Conservation (phyloP, 2,888 invertebrate species). For the Ophion obscuratus region DNA sequence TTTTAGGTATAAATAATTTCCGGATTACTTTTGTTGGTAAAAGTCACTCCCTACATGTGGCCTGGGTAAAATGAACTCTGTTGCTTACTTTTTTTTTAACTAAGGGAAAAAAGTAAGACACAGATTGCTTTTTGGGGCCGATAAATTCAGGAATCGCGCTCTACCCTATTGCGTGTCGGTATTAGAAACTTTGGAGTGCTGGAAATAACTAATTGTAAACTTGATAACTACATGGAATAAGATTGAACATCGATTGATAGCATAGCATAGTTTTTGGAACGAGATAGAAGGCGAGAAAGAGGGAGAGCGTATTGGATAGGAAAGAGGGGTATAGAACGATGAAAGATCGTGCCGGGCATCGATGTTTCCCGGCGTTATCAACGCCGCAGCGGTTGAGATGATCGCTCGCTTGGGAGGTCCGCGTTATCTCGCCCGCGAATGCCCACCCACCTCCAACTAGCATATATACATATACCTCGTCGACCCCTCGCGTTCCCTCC, state of each 20-base stretch:
- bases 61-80: too few species aligned
- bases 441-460: slow-evolving; percentile 62
- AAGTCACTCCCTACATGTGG: too few species aligned
- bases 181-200: background rate
- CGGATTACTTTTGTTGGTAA: too few species aligned
- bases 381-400: slow-evolving; percentile 76
- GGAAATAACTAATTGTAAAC: background rate
- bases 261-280: background rate
- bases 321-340: slow-evolving; percentile 42
- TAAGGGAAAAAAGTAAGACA: too few species aligned
- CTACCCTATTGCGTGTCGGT: background rate
- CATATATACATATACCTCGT: slow-evolving; percentile 47
- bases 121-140: background rate
- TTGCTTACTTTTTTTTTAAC: too few species aligned
- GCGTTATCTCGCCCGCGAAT: slow-evolving; percentile 78
- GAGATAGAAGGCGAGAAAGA: background rate
- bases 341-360: slow-evolving; percentile 71
- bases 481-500: slow-evolving; percentile 7
- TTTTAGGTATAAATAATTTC: too few species aligned
- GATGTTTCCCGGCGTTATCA: slow-evolving; percentile 78
- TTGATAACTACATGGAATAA: slow-evolving; percentile 18
- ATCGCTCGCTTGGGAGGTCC: slow-evolving; percentile 83
- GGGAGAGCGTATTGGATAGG: background rate
- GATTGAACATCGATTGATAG: background rate
- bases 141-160: background rate